A percentile compares a stretch with the other conserved stretches of the same genome.
phyloP scores from a whole-genome alignment of 2,113 vertebrate genomes.

The Gymnocephalus cernua region DNA sequence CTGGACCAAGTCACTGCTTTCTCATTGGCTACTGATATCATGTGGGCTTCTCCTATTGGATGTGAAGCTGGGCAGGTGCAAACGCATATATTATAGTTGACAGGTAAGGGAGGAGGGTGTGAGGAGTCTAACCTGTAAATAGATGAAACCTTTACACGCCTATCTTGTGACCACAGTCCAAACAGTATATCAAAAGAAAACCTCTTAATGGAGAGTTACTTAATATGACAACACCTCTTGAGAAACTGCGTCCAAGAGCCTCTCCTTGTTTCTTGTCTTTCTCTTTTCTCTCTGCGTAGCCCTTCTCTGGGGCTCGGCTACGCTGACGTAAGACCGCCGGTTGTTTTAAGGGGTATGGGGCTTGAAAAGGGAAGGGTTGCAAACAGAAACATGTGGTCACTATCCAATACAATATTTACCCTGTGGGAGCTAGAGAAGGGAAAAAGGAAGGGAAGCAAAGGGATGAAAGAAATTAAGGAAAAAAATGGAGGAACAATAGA shows the following conservation, averaged over 20 bases:
- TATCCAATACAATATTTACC: slow-evolving; percentile 62
- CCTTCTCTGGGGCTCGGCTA: slow-evolving; percentile 46
- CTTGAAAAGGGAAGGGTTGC: slow-evolving; percentile 57
- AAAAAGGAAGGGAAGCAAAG: slow-evolving; percentile 27
- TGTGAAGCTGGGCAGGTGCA: neutral
- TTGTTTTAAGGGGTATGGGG: slow-evolving; percentile 74
- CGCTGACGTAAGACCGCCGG: slow-evolving; percentile 46
- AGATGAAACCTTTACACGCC: neutral
- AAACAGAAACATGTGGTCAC: slow-evolving; percentile 74
- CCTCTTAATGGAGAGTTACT: neutral
- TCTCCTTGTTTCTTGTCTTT: slow-evolving; percentile 22
- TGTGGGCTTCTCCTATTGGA: slow-evolving; percentile 28
- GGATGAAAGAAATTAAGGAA: slow-evolving; percentile 19
- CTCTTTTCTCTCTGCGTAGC: slow-evolving; percentile 30
- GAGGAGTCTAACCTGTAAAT: slow-evolving; percentile 1
- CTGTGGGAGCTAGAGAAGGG: slow-evolving; percentile 27
- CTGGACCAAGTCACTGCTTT: slow-evolving; percentile 7
- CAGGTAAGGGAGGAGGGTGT: slow-evolving; percentile 23
- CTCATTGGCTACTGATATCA: slow-evolving; percentile 16
- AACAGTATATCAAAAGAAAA: neutral
- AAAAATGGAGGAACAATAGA: slow-evolving; percentile 10
- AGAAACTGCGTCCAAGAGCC: slow-evolving; percentile 21
- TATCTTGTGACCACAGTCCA: neutral
- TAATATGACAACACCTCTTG: slow-evolving; percentile 1
- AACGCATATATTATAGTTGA: neutral